Evolutionary conservation across 2,113 vertebrate genomes (phyloP), one percentile per base, ranked within the genome.

Genomic region (Sander lucioperca): DNA sequence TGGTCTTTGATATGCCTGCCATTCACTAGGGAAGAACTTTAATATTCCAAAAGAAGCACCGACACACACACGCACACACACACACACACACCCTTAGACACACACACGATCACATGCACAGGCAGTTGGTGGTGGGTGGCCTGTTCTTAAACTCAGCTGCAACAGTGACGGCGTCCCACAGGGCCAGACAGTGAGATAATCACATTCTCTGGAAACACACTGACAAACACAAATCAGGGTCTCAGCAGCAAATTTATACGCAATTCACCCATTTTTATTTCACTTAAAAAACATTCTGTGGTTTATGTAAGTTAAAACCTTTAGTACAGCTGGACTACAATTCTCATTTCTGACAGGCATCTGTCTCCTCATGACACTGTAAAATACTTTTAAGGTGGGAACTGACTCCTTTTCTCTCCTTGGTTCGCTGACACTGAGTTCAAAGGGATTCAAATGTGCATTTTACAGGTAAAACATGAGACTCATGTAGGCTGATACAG

Each of bases 1-100:
- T 51, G 33, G 36, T 63, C 77, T 91, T 90, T 89, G 81, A 90
- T 85, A 83, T 65, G 67, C 23, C 69, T 80, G 69, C 77, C 62
- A 33, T 84, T 80, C 84, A 80, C 79, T 43, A 10, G 83, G 79
- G 82, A 63, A 61, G 7, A 69, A 63, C 83, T 73, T 83, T 74
- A 87, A 86, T 88, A 86, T 86, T 84, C 69, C 51, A 76, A 72
- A 23, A 83, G 80, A 23, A 72, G 70, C 53, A 66, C n/a, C 1
- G 0, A 82, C 63, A 65, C 79, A 73, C 74, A 72, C 59, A 57
- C 51, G 27, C 48, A 63, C 65, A 47, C 25, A 25, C 25, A n/a
- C 13, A 23, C 39, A 48, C 67, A 56, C 51, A 67, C 56, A 70
- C 74, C 25, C 25, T 25, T 25, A 25, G 25, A 78, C 68, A 69